Evolutionary conservation across 2,113 vertebrate species (phyloP).

Genomic region (Gyps fulvus): DNA sequence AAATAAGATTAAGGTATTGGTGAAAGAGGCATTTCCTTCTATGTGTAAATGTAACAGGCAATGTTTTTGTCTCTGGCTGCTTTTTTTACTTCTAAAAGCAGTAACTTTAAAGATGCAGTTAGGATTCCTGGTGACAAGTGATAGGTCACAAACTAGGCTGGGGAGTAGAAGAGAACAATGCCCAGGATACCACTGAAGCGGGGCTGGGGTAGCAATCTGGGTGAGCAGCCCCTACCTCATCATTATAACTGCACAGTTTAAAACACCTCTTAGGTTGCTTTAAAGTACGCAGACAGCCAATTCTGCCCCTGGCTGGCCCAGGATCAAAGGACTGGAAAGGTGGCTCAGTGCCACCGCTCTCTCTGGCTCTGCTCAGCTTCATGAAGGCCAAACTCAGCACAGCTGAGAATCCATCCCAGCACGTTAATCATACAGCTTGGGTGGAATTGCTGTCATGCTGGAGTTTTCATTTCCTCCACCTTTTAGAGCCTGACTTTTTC

Average conservation of each 20-base stretch:
- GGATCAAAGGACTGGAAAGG: slow-evolving; percentile 51
- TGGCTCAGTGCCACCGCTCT: slow-evolving; percentile 38
- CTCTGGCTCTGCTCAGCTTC: slow-evolving; percentile 47
- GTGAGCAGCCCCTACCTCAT: neutral
- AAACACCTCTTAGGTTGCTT: slow-evolving; percentile 20
- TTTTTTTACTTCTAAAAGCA: slow-evolving; percentile 8
- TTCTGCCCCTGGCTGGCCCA: slow-evolving; percentile 15
- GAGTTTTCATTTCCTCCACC: slow-evolving; percentile 16
- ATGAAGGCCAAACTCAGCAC: slow-evolving; percentile 29
- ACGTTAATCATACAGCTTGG: slow-evolving; percentile 11
- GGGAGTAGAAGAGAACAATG: neutral
- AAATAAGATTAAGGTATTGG: neutral
- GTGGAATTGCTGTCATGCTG: slow-evolving; percentile 5
- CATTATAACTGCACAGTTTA: neutral
- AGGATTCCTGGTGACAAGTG: neutral
- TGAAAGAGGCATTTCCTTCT: neutral
- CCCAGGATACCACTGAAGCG: neutral
- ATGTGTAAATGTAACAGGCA: neutral
- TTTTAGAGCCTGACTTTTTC: neutral
- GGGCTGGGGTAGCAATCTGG: neutral
- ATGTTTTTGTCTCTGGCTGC: neutral
- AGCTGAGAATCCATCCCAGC: slow-evolving; percentile 58
- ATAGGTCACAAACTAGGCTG: neutral
- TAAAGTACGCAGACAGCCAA: neutral
- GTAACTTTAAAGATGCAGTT: neutral